phyloP scores from a whole-genome alignment of 2,113 vertebrate genomes.

The Cacatua alba region DNA sequence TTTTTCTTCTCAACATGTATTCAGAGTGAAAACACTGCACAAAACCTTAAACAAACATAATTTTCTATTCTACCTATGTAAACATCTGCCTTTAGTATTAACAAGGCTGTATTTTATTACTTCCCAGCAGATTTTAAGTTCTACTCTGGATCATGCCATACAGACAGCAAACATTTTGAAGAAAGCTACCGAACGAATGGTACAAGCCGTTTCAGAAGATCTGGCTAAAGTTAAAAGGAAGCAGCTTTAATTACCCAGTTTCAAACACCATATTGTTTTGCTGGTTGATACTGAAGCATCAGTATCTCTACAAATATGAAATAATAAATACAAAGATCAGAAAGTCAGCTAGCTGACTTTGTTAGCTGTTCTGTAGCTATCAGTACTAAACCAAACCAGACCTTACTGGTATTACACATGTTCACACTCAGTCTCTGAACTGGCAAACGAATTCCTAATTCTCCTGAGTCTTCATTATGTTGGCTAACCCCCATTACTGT shows the following conservation, averaged over 20 bases:
- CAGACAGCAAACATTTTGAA: constrained; percentile 85
- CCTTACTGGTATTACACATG: not conserved
- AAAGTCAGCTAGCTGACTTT: not conserved
- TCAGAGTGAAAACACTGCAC: not conserved
- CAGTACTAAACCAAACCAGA: not conserved
- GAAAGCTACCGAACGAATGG: constrained; percentile 87
- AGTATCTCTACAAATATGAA: not conserved
- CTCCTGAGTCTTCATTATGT: not conserved
- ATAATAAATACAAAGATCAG: not conserved
- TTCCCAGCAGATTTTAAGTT: constrained; percentile 77
- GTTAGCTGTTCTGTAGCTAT: not conserved
- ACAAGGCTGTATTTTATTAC: not conserved
- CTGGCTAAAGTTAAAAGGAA: constrained; percentile 75
- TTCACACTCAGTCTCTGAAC: not conserved
- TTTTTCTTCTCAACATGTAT: not conserved
- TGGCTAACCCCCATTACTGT: not conserved
- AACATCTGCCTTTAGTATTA: not conserved
- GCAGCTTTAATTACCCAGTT: not conserved
- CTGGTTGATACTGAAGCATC: not conserved
- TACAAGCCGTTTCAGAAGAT: constrained; percentile 82
- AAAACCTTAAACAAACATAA: not conserved
- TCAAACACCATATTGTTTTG: not conserved
- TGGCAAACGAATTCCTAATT: not conserved
- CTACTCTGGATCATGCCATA: constrained; percentile 85
- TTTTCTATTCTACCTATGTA: not conserved